Evolutionary conservation across 1,140 invertebrate species (phyloP), one percentile per base, ranked within the genome.

Genomic region (Epicauta chinensis): DNA sequence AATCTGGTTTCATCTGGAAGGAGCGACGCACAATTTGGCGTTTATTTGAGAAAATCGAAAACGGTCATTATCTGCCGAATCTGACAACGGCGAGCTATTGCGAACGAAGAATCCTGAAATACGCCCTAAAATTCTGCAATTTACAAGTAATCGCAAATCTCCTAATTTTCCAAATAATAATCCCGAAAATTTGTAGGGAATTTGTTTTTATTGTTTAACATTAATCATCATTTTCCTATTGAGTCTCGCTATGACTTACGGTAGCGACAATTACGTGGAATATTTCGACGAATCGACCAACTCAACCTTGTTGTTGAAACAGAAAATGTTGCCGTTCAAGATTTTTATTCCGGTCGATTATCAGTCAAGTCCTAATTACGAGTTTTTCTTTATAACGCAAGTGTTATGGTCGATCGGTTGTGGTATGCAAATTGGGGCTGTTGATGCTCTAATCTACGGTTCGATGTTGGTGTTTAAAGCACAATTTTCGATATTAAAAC

Each of bases 401-500:
- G 34, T 35, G 5, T 11, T 42, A 11, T 32, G 36, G 2, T 40
- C 34, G 1, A 13, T 34, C 7, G 10, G 53, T 14, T 53, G 41
- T 15, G 55, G 55, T 14, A 50, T 43, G n/a, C 36, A 39, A 10
- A 53, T 57, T 2, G 55, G 55, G 1, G 16, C 46, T 4, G 45
- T 41, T n/a, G 55, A 57, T 35, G 46, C 51, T 4, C 9, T 57
- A 2, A 45, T 57, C 17, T 53, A 40, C 16, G 55, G 55, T 5
- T 47, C 53, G 9, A 31, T 53, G 30, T 35, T 49, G 10, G 34
- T 49, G 13, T 53, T 57, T 17, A 53, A 50, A 40, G 51, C 55
- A 10, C 55, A 57, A 30, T 50, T 49, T 44, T 16, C 49, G 29
- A 57, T 57, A 15, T 38, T 57, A 15, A 45, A 57, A 43, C 29